phyloP scores from a whole-genome alignment of 2,888 invertebrate species.

The Apodemia mormo region DNA sequence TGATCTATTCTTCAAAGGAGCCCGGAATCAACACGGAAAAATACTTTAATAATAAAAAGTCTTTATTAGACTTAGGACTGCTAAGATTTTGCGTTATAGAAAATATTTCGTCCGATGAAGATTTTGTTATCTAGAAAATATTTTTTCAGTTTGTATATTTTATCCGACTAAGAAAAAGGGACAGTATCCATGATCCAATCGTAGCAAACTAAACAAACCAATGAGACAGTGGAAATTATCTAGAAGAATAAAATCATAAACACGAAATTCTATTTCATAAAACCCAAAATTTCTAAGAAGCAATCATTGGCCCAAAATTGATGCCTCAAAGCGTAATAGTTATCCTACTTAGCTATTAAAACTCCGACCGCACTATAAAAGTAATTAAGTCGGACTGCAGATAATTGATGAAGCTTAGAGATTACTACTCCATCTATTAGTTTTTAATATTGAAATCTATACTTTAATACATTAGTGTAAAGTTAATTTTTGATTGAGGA shows the following conservation, averaged over 20 bases:
- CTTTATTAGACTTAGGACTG: too few relatives aligned
- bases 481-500: constrained; percentile 36
- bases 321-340: constrained; percentile 41
- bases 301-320: constrained; percentile 48
- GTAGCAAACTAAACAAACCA: too few relatives aligned
- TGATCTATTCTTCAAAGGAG: too few relatives aligned
- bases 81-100: too few relatives aligned
- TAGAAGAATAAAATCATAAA: constrained; percentile 1
- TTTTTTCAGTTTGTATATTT: too few relatives aligned
- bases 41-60: too few relatives aligned
- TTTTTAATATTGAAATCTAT: constrained; percentile 33
- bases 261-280: not conserved
- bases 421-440: constrained; percentile 64
- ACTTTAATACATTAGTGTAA: constrained; percentile 37
- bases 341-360: constrained; percentile 54
- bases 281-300: constrained; percentile 50
- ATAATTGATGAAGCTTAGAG: constrained; percentile 80
- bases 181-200: too few relatives aligned
- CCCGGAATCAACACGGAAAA: too few relatives aligned
- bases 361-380: constrained; percentile 74
- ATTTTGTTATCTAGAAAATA: too few relatives aligned
- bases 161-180: too few relatives aligned
- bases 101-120: too few relatives aligned
- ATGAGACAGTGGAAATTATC: not conserved
- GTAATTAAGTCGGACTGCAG: constrained; percentile 78